A percentile compares a stretch with the other conserved stretches of the same genome.
Evolutionary conservation across 2,797 vertebrate species (phyloP).

Genomic region (Alcedo quadribrachys): DNA sequence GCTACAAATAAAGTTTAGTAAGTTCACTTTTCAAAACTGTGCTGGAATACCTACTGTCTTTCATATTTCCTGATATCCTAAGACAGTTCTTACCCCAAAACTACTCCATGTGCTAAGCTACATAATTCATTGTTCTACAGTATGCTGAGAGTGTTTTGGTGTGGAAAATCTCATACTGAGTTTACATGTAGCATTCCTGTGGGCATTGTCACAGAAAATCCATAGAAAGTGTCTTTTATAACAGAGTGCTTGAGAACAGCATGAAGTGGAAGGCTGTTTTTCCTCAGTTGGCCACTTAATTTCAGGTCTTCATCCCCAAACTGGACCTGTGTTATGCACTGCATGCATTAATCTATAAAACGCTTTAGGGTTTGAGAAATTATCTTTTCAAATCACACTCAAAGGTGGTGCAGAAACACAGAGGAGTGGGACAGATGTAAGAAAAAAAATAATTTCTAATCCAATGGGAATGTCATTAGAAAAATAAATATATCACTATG

Average conservation of each 20-base stretch:
- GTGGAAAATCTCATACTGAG: neutral
- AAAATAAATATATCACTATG: neutral
- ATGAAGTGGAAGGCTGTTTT: neutral
- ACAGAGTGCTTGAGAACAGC: neutral
- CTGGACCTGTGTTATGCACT: neutral
- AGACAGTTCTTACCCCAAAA: neutral
- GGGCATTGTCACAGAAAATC: neutral
- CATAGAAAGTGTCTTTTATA: neutral
- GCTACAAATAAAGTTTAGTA: neutral
- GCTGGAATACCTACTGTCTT: neutral
- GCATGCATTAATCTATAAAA: constrained; percentile 28
- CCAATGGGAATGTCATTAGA: neutral
- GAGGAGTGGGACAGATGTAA: neutral
- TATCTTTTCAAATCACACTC: neutral
- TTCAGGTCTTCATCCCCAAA: neutral
- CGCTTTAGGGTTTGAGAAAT: constrained; percentile 42
- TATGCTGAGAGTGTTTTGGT: neutral
- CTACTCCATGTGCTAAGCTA: neutral
- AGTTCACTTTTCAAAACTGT: neutral
- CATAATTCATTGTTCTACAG: neutral
- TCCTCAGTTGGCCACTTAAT: neutral
- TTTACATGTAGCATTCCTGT: neutral
- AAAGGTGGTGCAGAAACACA: neutral
- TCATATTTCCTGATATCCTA: neutral
- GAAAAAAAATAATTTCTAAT: neutral